Conservation (phyloP, 92 coral and sea anemone genomes). For the Chrysogorgia sp. region DNA sequence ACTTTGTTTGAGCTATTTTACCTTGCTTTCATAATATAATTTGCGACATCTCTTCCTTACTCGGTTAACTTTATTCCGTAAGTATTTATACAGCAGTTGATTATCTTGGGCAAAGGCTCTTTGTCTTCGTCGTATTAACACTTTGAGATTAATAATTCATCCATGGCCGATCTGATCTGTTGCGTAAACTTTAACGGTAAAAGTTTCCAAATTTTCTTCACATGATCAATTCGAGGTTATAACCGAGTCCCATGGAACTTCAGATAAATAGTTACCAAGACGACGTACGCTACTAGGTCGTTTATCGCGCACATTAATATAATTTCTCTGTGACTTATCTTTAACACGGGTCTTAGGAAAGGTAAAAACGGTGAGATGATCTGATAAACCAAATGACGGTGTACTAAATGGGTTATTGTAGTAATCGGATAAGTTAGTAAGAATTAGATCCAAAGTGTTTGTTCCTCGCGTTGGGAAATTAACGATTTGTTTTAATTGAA, state of each 20-base stretch:
- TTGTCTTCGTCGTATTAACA: too few relatives aligned
- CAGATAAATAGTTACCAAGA: background rate
- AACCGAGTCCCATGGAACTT: conserved; percentile 15
- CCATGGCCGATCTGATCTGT: too few relatives aligned
- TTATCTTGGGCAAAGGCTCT: too few relatives aligned
- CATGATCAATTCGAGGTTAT: background rate
- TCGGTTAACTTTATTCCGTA: too few relatives aligned
- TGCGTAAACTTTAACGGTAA: too few relatives aligned
- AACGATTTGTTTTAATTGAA: too few relatives aligned
- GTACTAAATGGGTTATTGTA: background rate
- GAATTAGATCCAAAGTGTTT: background rate
- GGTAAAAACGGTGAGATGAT: background rate
- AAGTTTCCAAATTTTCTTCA: conserved; percentile 1
- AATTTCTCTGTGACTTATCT: background rate
- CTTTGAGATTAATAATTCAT: too few relatives aligned
- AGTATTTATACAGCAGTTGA: too few relatives aligned
- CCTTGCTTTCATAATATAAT: too few relatives aligned
- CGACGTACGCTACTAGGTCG: conserved; percentile 27
- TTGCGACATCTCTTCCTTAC: too few relatives aligned
- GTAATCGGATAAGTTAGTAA: background rate
- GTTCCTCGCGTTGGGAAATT: too few relatives aligned
- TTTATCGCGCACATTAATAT: conserved; percentile 10
- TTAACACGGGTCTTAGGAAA: conserved; percentile 9
- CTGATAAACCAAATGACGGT: background rate
- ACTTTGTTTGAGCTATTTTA: too few relatives aligned